Evolutionary conservation across 2,797 vertebrate genomes (phyloP).

Genomic region (Hyperoplus immaculatus): DNA sequence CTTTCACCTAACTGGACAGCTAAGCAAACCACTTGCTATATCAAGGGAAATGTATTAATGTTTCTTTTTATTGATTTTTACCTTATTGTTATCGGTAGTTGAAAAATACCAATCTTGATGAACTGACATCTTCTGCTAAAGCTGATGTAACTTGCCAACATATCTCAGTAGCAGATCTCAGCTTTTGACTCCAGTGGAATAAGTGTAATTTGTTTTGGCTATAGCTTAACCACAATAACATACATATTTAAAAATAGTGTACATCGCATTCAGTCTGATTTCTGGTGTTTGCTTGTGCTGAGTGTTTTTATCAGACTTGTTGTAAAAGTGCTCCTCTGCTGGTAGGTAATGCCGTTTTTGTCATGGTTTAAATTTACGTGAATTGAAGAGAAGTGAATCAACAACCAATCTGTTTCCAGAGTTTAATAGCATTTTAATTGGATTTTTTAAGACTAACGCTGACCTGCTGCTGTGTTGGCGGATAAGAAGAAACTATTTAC

Average conservation of each 20-base stretch:
- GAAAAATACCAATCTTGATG: too few species aligned
- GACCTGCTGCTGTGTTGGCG: constrained; percentile 36
- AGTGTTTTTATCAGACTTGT: constrained; percentile 13
- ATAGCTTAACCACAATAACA: not conserved
- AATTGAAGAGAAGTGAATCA: constrained; percentile 49
- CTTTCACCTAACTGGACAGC: not conserved
- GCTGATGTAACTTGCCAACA: too few species aligned
- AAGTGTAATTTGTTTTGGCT: not conserved
- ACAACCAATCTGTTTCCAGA: constrained; percentile 42
- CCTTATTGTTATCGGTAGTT: too few species aligned
- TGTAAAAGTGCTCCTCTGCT: constrained; percentile 24
- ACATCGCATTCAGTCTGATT: constrained; percentile 3
- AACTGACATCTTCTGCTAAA: too few species aligned
- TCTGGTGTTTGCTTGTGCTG: constrained; percentile 3
- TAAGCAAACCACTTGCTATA: not conserved
- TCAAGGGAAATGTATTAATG: not conserved
- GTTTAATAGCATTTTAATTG: constrained; percentile 52
- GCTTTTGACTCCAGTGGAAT: too few species aligned
- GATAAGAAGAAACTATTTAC: constrained; percentile 7
- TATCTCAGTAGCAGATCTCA: too few species aligned
- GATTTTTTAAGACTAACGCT: constrained; percentile 14
- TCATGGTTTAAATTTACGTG: constrained; percentile 40
- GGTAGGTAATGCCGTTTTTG: constrained; percentile 6
- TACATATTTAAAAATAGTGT: constrained; percentile 1
- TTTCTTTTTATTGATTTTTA: too few species aligned